Percentiles rank a stretch among this genome's conserved stretches.
Conservation (phyloP, 2,797 vertebrate genomes). For the Pelodytes ibericus region DNA sequence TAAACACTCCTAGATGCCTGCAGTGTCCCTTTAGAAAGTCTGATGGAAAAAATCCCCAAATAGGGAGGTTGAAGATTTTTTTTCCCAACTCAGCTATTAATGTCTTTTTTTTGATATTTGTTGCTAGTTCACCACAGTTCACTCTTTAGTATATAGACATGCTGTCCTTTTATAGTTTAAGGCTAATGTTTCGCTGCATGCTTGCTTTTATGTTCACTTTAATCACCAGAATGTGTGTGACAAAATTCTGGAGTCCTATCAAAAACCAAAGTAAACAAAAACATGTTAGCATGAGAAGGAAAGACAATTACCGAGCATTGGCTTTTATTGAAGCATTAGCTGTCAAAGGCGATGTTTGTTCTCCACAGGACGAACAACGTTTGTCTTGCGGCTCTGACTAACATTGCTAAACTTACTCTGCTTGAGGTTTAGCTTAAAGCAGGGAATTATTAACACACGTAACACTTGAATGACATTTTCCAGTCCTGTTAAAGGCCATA, state of each 20-base stretch:
- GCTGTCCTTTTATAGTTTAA: no score
- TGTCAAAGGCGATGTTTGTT: constrained; percentile 46
- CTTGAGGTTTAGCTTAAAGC: constrained; percentile 50
- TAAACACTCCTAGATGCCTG: no score
- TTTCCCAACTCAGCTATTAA: no score
- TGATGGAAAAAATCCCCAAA: no score
- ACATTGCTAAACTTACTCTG: constrained; percentile 50
- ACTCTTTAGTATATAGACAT: no score
- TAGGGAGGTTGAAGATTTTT: no score
- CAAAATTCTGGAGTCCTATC: neutral
- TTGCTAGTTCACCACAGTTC: no score
- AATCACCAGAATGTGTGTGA: neutral
- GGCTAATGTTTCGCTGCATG: no score
- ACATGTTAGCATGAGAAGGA: constrained; percentile 35
- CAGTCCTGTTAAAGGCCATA: constrained; percentile 46
- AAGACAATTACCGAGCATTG: constrained; percentile 38
- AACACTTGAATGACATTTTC: constrained; percentile 52
- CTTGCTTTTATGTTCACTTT: neutral
- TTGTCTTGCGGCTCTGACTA: constrained; percentile 42
- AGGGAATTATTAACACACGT: constrained; percentile 38
- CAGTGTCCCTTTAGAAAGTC: no score
- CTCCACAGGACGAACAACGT: constrained; percentile 41
- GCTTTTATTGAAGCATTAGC: constrained; percentile 33
- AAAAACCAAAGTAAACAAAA: constrained; percentile 4
- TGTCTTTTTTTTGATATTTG: no score